These are phyloP conservation scores for Synanthedon vespiformis DNA, from an alignment of 2,888 invertebrate genomes.

Conservation along the genomic window DNA sequence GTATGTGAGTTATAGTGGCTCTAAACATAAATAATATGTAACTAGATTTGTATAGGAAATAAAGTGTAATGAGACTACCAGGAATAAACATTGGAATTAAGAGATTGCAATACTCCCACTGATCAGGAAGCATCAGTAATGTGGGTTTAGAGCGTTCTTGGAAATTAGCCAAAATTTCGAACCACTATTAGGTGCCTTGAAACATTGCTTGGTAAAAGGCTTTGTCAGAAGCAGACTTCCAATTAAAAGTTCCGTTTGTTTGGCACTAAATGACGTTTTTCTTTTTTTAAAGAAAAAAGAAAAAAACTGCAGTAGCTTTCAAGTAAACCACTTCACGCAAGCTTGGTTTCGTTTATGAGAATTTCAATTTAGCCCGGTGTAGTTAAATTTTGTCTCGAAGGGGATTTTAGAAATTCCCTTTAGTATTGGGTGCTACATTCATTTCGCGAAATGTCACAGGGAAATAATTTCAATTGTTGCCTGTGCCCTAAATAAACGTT, in stretches of 20 bases:
- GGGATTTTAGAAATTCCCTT: not conserved
- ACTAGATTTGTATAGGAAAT: too few species aligned
- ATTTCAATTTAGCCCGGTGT: not conserved
- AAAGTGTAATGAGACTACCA: too few species aligned
- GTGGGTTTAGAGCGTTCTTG: not conserved
- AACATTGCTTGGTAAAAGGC: conserved; percentile 3
- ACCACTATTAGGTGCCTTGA: not conserved
- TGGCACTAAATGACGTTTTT: conserved; percentile 14
- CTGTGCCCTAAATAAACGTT: not conserved
- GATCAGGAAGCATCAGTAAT: too few species aligned
- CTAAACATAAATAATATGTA: too few species aligned
- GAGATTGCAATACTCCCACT: too few species aligned
- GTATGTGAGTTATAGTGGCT: too few species aligned
- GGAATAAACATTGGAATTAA: too few species aligned
- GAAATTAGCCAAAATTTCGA: not conserved
- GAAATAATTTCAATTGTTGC: not conserved
- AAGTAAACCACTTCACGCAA: conserved; percentile 3
- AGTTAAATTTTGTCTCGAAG: not conserved
- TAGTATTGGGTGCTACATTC: not conserved
- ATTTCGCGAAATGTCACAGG: not conserved
- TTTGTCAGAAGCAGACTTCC: conserved; percentile 20
- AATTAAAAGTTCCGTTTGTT: conserved; percentile 35
- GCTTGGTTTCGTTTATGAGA: conserved; percentile 5
- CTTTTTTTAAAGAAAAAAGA: not conserved
- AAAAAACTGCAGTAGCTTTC: not conserved